These are phyloP conservation scores for Anticlea derivata DNA, from an alignment of 2,888 invertebrate genomes.

Conservation along the genomic window DNA sequence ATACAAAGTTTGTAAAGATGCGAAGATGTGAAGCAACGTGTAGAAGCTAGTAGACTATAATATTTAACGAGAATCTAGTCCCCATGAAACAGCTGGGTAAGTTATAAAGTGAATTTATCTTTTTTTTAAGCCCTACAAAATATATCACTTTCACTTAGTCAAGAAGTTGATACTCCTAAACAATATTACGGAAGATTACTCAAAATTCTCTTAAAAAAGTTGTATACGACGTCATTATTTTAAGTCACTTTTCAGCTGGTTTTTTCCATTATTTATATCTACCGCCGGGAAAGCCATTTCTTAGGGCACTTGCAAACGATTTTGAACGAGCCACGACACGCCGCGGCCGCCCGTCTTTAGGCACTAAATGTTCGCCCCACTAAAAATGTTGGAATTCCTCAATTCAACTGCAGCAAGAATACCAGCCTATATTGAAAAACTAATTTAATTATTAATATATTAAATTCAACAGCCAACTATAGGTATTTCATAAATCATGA, in stretches of 20 bases:
- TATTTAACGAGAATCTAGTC: no score
- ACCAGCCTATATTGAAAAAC: no score
- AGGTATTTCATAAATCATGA: no score
- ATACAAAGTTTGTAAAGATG: no score
- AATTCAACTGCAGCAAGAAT: no score
- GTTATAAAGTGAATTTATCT: neutral
- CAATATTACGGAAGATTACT: conserved; percentile 12
- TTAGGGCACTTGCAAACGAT: conserved; percentile 15
- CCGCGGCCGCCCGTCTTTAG: no score
- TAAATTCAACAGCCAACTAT: no score
- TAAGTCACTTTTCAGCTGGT: conserved; percentile 28
- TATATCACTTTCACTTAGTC: conserved; percentile 9
- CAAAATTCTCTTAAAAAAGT: conserved; percentile 23
- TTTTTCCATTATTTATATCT: conserved; percentile 33
- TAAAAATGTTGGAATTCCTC: no score
- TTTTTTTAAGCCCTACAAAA: conserved; percentile 6
- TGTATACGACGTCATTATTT: conserved; percentile 29
- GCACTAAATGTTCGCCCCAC: no score
- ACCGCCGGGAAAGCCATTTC: conserved; percentile 25
- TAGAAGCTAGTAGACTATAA: no score
- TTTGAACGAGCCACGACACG: neutral
- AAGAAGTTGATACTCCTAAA: conserved; percentile 2
- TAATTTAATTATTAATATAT: no score
- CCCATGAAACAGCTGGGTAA: conserved; percentile 1
- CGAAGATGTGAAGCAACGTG: no score